Conservation (phyloP, 2,113 vertebrate genomes). For the Gila orcuttii region DNA sequence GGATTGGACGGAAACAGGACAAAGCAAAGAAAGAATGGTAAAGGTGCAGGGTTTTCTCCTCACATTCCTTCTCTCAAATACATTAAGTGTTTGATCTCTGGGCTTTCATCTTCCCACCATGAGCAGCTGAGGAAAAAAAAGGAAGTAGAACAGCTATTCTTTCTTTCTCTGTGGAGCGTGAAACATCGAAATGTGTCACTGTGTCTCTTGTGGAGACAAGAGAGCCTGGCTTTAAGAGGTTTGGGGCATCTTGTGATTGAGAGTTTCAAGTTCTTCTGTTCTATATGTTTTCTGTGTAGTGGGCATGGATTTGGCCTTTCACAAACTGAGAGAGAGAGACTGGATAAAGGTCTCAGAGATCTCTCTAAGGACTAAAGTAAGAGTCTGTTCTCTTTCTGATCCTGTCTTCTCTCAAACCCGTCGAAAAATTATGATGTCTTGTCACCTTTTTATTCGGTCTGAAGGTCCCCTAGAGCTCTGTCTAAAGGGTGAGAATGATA, state of each 20-base stretch:
- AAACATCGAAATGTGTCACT: slow-evolving; percentile 43
- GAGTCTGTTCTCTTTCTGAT: slow-evolving; percentile 27
- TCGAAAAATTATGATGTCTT: slow-evolving; percentile 45
- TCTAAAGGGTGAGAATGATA: slow-evolving; percentile 26
- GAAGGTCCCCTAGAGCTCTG: slow-evolving; percentile 36
- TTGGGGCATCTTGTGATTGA: slow-evolving; percentile 22
- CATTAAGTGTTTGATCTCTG: slow-evolving; percentile 39
- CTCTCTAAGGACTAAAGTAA: slow-evolving; percentile 39
- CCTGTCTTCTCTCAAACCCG: slow-evolving; percentile 22
- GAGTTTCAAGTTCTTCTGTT: slow-evolving; percentile 26
- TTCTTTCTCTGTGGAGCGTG: slow-evolving; percentile 20
- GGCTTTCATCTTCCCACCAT: slow-evolving; percentile 40
- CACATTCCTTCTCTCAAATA: slow-evolving; percentile 37
- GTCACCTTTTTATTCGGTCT: slow-evolving; percentile 45
- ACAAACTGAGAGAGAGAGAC: slow-evolving; percentile 24
- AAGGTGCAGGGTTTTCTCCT: slow-evolving; percentile 5
- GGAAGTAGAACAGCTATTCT: background rate
- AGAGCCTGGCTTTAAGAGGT: slow-evolving; percentile 34
- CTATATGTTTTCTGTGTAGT: slow-evolving; percentile 9
- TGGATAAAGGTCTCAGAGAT: slow-evolving; percentile 38
- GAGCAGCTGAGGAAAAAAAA: background rate
- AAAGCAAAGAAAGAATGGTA: slow-evolving; percentile 13
- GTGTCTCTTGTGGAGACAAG: slow-evolving; percentile 38
- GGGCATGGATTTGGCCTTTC: slow-evolving; percentile 32
- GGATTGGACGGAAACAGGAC: background rate